Conservation (phyloP, 2,797 vertebrate genomes). For the Neomorphus geoffroyi region DNA sequence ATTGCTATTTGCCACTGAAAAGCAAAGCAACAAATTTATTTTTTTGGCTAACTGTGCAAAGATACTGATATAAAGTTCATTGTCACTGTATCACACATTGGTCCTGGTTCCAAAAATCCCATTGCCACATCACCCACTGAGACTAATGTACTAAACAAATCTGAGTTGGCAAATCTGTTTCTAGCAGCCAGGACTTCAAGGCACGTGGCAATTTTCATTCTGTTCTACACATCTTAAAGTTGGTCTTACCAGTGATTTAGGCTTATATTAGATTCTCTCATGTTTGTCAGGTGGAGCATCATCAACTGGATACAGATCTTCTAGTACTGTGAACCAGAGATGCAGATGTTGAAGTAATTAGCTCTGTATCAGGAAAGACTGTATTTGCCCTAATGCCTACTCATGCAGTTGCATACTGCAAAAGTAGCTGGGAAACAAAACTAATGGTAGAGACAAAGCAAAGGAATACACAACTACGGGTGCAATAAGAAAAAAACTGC, state of each 20-base stretch:
- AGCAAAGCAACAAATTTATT: background rate
- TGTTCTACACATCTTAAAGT: background rate
- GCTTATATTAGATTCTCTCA: background rate
- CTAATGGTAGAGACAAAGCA: background rate
- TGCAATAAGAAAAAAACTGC: background rate
- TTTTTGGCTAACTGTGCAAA: background rate
- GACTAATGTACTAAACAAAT: background rate
- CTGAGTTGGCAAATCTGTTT: background rate
- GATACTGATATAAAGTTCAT: background rate
- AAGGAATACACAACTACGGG: background rate
- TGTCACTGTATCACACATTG: background rate
- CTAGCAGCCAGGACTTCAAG: background rate
- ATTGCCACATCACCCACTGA: background rate
- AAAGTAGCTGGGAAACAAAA: background rate
- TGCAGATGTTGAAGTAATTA: background rate
- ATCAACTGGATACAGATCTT: background rate
- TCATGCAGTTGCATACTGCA: fast-evolving
- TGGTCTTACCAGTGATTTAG: background rate
- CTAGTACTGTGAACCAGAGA: background rate
- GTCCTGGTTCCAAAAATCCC: background rate
- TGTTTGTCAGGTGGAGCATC: background rate
- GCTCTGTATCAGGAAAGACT: background rate
- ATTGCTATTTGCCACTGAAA: background rate
- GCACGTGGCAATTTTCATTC: background rate
- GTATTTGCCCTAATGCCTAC: background rate